A percentile compares a stretch with the other conserved stretches of the same genome.
Conservation (phyloP, 2,888 invertebrate species). For the Sinentomon sp. region DNA sequence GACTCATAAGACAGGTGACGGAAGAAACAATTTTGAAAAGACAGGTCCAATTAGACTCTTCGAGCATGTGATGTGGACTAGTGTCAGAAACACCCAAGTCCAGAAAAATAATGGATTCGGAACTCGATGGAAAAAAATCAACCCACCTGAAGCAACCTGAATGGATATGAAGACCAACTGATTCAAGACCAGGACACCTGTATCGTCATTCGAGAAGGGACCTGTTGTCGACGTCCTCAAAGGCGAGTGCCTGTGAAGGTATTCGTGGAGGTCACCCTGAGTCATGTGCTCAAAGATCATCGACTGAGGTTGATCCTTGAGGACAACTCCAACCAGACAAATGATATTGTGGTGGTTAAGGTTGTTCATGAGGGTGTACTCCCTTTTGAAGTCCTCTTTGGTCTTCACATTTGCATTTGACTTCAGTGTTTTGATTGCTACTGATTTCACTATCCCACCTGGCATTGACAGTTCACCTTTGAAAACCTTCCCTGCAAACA, state of each 20-base stretch:
- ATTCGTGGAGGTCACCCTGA: slow-evolving; percentile 87
- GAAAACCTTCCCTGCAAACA: slow-evolving; percentile 47
- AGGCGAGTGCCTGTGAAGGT: slow-evolving; percentile 68
- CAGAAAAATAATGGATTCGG: too few relatives aligned
- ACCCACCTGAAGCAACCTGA: slow-evolving; percentile 53
- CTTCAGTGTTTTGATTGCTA: slow-evolving; percentile 79
- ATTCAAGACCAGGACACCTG: slow-evolving; percentile 40
- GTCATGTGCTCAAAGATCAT: slow-evolving; percentile 97
- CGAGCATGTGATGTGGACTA: too few relatives aligned
- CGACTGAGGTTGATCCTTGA: slow-evolving; percentile 66
- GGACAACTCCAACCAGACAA: slow-evolving; percentile 69
- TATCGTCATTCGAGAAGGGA: slow-evolving; percentile 34
- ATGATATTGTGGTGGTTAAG: slow-evolving; percentile 85
- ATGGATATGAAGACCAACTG: slow-evolving; percentile 72
- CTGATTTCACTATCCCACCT: slow-evolving; percentile 36
- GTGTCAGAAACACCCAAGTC: too few relatives aligned
- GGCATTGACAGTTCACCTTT: slow-evolving; percentile 53
- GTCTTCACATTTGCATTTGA: slow-evolving; percentile 76
- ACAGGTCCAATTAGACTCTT: too few relatives aligned
- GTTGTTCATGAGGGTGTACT: slow-evolving; percentile 81
- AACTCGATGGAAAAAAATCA: too few relatives aligned
- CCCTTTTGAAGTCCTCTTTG: slow-evolving; percentile 68
- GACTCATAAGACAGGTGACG: too few relatives aligned
- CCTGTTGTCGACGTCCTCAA: slow-evolving; percentile 26
- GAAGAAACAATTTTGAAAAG: too few relatives aligned